Conservation (phyloP, 2,888 invertebrate genomes). For the Drosophila affinis region DNA sequence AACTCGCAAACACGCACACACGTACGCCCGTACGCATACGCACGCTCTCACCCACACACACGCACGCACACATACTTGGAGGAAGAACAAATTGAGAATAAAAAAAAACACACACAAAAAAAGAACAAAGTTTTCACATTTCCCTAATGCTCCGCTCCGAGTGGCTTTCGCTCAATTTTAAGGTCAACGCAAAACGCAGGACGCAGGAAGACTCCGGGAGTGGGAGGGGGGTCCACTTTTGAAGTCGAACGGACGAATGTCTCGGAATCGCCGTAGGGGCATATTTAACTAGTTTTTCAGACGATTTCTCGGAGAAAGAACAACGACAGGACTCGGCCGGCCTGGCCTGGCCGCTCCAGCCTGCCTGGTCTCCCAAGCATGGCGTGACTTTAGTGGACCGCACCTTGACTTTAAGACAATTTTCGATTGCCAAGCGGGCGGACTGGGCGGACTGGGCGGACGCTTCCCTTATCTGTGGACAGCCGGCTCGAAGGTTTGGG, state of each 20-base stretch:
- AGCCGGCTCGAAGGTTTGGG: conserved; percentile 16
- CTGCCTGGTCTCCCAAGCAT: conserved; percentile 27
- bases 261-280: conserved; percentile 66
- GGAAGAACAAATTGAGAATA: conserved; percentile 19
- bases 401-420: conserved; percentile 69
- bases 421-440: conserved; percentile 48
- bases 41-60: conserved; percentile 11
- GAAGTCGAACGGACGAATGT: conserved; percentile 56
- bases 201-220: not conserved
- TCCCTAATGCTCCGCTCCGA: conserved; percentile 49
- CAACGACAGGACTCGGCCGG: conserved; percentile 35
- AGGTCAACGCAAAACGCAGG: conserved; percentile 35
- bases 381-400: conserved; percentile 41
- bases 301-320: conserved; percentile 51
- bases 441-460: not conserved
- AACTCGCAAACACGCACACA: conserved; percentile 25
- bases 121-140: conserved; percentile 51
- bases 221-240: conserved; percentile 40
- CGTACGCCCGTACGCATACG: conserved; percentile 33
- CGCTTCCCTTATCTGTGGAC: conserved; percentile 40
- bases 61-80: conserved; percentile 28
- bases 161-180: conserved; percentile 57
- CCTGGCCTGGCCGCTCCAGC: too few species aligned
- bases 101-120: conserved; percentile 25
- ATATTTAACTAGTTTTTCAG: conserved; percentile 73